Conservation (phyloP, 2,888 invertebrate genomes). For the Portevinia maculata region DNA sequence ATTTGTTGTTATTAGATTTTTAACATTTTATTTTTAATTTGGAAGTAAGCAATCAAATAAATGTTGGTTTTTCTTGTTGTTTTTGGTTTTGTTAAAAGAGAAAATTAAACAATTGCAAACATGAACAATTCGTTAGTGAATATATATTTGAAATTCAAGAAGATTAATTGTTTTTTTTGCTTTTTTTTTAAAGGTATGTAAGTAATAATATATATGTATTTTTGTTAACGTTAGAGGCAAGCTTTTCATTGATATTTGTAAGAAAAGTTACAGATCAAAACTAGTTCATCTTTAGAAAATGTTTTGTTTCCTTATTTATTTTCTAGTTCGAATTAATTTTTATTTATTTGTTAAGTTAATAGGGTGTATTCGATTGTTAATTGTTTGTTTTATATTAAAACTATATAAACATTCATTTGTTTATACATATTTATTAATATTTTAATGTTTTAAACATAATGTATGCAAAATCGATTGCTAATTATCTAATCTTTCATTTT, state of each 20-base stretch:
- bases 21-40: neutral
- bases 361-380: slow-evolving; percentile 20
- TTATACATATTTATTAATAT: slow-evolving; percentile 14
- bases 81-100: slow-evolving; percentile 6
- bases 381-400: slow-evolving; percentile 18
- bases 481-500: neutral
- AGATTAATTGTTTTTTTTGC: neutral
- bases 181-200: neutral
- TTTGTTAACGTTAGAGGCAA: slow-evolving; percentile 5
- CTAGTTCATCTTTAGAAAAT: neutral
- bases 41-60: slow-evolving; percentile 25
- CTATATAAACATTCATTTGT: slow-evolving; percentile 10
- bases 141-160: slow-evolving; percentile 21
- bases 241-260: neutral
- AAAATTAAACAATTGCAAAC: slow-evolving; percentile 35
- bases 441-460: slow-evolving; percentile 10
- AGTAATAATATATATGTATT: slow-evolving; percentile 35
- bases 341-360: slow-evolving; percentile 1
- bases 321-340: slow-evolving; percentile 9
- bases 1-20: neutral
- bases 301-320: neutral
- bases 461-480: slow-evolving; percentile 12
- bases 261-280: neutral
- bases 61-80: neutral
- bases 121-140: slow-evolving; percentile 28